phyloP scores from a whole-genome alignment of 2,888 invertebrate genomes.

The Troglohyphantes excavatus region DNA sequence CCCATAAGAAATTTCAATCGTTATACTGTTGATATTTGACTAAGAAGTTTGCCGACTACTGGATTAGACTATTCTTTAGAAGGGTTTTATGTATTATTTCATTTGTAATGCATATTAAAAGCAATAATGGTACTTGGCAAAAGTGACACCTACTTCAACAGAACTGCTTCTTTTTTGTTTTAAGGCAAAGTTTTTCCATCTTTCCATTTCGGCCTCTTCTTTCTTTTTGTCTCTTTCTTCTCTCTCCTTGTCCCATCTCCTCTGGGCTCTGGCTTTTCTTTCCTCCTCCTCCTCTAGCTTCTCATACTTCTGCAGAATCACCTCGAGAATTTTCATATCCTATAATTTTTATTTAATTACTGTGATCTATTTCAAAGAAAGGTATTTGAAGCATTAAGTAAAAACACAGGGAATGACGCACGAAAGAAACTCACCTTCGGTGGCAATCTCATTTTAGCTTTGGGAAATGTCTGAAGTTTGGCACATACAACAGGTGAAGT shows the following conservation, averaged over 20 bases:
- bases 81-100: too few relatives aligned
- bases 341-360: slow-evolving; percentile 61
- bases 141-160: slow-evolving; percentile 54
- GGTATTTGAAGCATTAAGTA: too few relatives aligned
- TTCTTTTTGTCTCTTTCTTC: slow-evolving; percentile 81
- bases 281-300: slow-evolving; percentile 81
- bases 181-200: slow-evolving; percentile 75
- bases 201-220: slow-evolving; percentile 81
- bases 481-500: slow-evolving; percentile 78
- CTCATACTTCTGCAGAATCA: slow-evolving; percentile 79
- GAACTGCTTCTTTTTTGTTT: slow-evolving; percentile 76
- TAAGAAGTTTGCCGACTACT: too few relatives aligned
- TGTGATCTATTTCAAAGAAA: slow-evolving; percentile 35
- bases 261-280: slow-evolving; percentile 81
- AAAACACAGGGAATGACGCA: too few relatives aligned
- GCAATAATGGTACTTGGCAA: too few relatives aligned
- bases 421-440: slow-evolving; percentile 65
- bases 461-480: slow-evolving; percentile 76
- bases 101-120: too few relatives aligned
- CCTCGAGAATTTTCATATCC: slow-evolving; percentile 79
- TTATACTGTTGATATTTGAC: too few relatives aligned
- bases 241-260: slow-evolving; percentile 81
- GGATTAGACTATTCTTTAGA: too few relatives aligned
- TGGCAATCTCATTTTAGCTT: slow-evolving; percentile 78
- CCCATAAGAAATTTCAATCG: too few relatives aligned